Base-by-base conservation (phyloP, 2,888 invertebrate species). In the Dynastes tityus region DNA sequence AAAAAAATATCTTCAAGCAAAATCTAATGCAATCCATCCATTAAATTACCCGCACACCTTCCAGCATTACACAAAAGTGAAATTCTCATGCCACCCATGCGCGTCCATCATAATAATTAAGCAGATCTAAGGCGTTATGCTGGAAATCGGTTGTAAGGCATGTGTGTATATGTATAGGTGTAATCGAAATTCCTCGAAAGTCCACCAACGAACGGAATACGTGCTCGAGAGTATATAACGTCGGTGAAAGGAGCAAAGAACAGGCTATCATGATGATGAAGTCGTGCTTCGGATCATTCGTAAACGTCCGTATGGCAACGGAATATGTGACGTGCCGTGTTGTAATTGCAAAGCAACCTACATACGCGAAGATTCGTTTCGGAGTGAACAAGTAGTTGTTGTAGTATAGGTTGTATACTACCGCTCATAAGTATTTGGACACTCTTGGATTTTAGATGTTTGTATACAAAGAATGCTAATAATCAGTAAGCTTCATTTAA, bases 171-270 rank as follows among this genome's bases (percentile, higher is more conserved):
- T 45, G 45, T 45, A 55, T 13, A n/a, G 6, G 22, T 55, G n/a
- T 22, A 55, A 55, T 55, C 55, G 22, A 55, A 55, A 55, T 55
- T 55, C 55, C 55, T 55, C 55, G 55, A 55, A 55, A 55, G 55
- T 55, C 22, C 55, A 55, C 55, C 16, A n/a, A 55, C n/a, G 37
- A 37, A 53, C 9, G 22, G 22, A 22, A n/a, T n/a, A 53, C 55
- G 55, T 55, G 55, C n/a, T 22, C 55, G 55, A n/a, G 22, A 16
- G 55, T 6, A 22, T 13, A 16, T 13, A 16, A 16, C 16, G 6
- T 6, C 55, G 55, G 55, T 55, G 55, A 55, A 55, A 55, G 55
- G 55, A 55, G 55, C n/a, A n/a, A 8, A 55, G 55, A n/a, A 55
- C 55, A 5, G 22, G 55, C 55, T 3, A 55, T n/a, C 55, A 16